Evolutionary conservation across 2,888 invertebrate species (phyloP), one percentile per base, ranked within the genome.

Genomic region (Blastobasis lacticolella): DNA sequence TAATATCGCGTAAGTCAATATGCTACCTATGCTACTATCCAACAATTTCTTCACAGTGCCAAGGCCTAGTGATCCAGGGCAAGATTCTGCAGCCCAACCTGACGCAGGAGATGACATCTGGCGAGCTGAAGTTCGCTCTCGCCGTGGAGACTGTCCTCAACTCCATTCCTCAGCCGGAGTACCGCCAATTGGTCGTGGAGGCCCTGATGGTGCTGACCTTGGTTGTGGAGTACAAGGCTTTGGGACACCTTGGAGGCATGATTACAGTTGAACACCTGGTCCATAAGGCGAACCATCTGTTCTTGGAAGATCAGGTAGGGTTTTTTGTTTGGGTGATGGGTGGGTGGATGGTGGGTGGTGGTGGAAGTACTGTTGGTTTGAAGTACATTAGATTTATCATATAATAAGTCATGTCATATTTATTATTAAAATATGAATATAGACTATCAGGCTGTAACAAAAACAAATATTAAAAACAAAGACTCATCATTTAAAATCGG

Each of bases 31-130:
- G 41, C 7, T 9, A 41, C n/a, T 46, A 38, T 37, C 23, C 36
- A 45, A n/a, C 6, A 23, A 23, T 23, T 38, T 37, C 38, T 38
- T 48, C 45, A 8, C 66, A 87, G 94, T 98, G 98, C 70, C 95
- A 97, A 89, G 98, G 98, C 3, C 86, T 99, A 50, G 93, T 95
- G 6, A 97, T 99, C 58, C 97, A 97, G 77, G 97, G 96, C 1
- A 94, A 96, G 75, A 90, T 96, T 37, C 85, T 99, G 36, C 95
- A 95, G 51, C 97, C 97, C 70, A 95, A 95, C 79, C 88, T 99
- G 49, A 99, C 98, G 0, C 97, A 97, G 87, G 99, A 99, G 92
- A 99, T 99, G 99, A 99, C 99, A 0, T 92, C 98, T 0, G 98
- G 98, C 45, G 99, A 99, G 85, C 84, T 99, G 64, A 99, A 99